Base-by-base conservation (phyloP, 2,113 vertebrate genomes). In the Rostratula benghalensis region DNA sequence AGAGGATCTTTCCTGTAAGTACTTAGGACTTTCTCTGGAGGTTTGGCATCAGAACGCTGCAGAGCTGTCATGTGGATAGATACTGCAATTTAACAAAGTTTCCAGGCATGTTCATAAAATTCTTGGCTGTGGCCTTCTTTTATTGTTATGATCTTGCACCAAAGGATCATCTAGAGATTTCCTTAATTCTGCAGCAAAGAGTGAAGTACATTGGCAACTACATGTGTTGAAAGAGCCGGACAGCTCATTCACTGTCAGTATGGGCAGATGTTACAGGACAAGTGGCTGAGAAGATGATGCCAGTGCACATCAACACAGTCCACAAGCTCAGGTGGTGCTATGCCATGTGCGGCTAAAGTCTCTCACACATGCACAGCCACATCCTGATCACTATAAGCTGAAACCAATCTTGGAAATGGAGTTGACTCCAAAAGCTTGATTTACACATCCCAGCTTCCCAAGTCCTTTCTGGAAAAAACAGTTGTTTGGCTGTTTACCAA, bases 71-170 rank as follows among this genome's bases (percentile, higher is more conserved):
- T n/a, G 70, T 56, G 91, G 59, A 82, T 50, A 94, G 41, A 89
- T 73, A 79, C 11, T 91, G 87, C 74, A 91, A 93, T 91, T 95
- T 51, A 84, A 83, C 28, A 4, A 86, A 67, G 37, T 46, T 95
- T 92, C 83, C 87, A 96, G 81, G 77, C 74, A 91, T 89, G 94
- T 83, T 83, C 73, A 80, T 79, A 93, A 91, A 91, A 87, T 85
- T 92, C 83, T 94, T 96, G 92, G 83, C 89, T 82, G 45, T 41
- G 27, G 61, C 23, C 18, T 81, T 73, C 30, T 48, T 96, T 65
- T 73, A 82, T 28, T 70, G 28, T 87, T 91, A 71, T 18, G 65
- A 84, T 76, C 53, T 76, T 91, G 77, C 70, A 95, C 57, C 83
- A 73, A 91, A 91, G 23, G 20, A 82, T 51, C 51, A 83, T 61